Conservation (phyloP, 1,140 invertebrate species). For the Melitaea cinxia region DNA sequence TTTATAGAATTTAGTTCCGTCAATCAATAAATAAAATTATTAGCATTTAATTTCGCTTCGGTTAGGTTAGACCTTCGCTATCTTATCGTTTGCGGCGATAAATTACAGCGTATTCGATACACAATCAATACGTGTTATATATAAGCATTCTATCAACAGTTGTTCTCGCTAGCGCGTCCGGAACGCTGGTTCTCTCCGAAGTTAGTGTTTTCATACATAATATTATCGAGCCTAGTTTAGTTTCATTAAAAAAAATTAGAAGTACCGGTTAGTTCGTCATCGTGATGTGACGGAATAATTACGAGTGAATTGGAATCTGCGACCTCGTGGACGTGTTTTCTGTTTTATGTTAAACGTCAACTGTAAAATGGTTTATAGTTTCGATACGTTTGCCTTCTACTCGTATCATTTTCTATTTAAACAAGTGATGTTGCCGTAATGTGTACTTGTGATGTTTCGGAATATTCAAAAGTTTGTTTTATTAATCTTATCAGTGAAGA, state of each 20-base stretch:
- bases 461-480: conserved; percentile 23
- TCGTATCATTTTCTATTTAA: conserved; percentile 22
- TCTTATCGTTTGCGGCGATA: conserved; percentile 72
- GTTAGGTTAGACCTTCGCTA: conserved; percentile 47
- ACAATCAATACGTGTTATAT: conserved; percentile 68
- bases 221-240: conserved; percentile 24
- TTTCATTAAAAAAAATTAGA: conserved; percentile 18
- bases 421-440: conserved; percentile 14
- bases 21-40: conserved; percentile 4
- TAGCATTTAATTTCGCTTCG: conserved; percentile 40
- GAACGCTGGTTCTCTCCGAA: conserved; percentile 48
- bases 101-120: conserved; percentile 69
- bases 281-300: conserved; percentile 14
- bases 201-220: conserved; percentile 28
- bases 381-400: conserved; percentile 12
- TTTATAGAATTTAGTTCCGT: conserved; percentile 2
- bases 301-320: conserved; percentile 10
- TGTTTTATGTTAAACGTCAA: conserved; percentile 16
- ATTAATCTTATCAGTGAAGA: conserved; percentile 34
- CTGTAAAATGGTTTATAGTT: conserved; percentile 15
- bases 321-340: conserved; percentile 15
- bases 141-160: conserved; percentile 62
- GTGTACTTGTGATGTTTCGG: not conserved
- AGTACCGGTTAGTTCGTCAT: conserved; percentile 10
- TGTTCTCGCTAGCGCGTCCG: conserved; percentile 59